Conservation (phyloP, 2,113 vertebrate species). For the Burhinus bistriatus region DNA sequence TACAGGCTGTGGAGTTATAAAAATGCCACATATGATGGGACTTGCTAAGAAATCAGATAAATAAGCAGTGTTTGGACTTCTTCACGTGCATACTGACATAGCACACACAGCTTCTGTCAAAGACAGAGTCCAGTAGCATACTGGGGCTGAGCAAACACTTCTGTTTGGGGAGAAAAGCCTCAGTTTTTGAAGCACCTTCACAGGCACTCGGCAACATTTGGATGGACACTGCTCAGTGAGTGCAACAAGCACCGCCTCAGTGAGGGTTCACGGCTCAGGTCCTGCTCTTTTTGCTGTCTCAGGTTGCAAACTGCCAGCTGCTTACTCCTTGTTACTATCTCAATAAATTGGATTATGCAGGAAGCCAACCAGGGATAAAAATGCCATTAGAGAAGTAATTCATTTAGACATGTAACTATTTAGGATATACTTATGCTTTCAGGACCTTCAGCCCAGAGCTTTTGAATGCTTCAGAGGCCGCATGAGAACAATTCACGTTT, state of each 20-base stretch:
- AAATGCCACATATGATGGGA: not conserved
- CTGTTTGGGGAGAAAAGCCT: not conserved
- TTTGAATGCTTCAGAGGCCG: not conserved
- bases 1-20: not conserved
- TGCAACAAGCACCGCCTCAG: not conserved
- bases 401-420: not conserved
- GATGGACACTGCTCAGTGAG: fast-evolving
- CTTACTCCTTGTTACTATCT: not conserved
- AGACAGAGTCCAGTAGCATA: not conserved
- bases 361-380: not conserved
- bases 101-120: not conserved
- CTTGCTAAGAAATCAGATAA: not conserved
- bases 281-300: not conserved
- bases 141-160: not conserved
- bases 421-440: not conserved
- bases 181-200: not conserved
- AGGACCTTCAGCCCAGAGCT: not conserved
- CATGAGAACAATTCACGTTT: fast-evolving
- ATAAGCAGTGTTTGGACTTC: not conserved
- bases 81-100: fast-evolving
- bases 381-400: not conserved
- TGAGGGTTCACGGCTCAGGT: not conserved
- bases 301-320: not conserved
- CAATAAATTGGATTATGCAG: not conserved
- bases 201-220: not conserved